These are phyloP conservation scores for Xerus rutilus DNA, from an alignment of 2,797 vertebrate species.

Conservation along the genomic window DNA sequence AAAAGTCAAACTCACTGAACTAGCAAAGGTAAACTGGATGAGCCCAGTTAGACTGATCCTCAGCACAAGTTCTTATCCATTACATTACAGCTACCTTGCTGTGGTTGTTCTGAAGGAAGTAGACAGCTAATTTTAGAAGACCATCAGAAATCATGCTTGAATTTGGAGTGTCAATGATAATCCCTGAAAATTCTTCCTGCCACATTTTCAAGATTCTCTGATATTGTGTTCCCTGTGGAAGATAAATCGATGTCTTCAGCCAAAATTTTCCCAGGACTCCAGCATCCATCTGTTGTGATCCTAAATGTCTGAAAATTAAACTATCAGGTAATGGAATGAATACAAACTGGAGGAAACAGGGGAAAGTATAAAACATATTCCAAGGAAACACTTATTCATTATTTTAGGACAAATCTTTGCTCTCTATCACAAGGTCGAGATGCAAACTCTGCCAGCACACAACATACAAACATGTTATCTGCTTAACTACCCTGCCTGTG, in stretches of 20 bases:
- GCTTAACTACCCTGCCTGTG: neutral
- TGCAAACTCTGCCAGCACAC: neutral
- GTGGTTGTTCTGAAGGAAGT: neutral
- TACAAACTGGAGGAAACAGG: neutral
- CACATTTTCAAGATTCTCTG: conserved; percentile 27
- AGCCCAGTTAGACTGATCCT: neutral
- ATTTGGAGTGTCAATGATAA: conserved; percentile 1
- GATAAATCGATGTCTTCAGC: neutral
- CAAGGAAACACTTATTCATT: neutral
- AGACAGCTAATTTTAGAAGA: neutral
- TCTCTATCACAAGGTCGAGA: neutral
- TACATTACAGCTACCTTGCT: neutral
- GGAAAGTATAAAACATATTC: neutral
- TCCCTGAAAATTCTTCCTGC: neutral
- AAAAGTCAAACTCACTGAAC: neutral
- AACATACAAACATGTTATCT: neutral
- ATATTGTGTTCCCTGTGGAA: neutral
- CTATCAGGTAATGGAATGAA: neutral
- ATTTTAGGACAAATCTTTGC: neutral
- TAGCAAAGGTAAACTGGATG: neutral
- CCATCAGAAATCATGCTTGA: neutral
- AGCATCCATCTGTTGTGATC: neutral
- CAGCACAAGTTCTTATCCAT: neutral
- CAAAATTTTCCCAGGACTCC: conserved; percentile 13
- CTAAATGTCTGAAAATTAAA: neutral